phyloP scores from a whole-genome alignment of 2,113 vertebrate genomes.

The Onychostoma macrolepis region DNA sequence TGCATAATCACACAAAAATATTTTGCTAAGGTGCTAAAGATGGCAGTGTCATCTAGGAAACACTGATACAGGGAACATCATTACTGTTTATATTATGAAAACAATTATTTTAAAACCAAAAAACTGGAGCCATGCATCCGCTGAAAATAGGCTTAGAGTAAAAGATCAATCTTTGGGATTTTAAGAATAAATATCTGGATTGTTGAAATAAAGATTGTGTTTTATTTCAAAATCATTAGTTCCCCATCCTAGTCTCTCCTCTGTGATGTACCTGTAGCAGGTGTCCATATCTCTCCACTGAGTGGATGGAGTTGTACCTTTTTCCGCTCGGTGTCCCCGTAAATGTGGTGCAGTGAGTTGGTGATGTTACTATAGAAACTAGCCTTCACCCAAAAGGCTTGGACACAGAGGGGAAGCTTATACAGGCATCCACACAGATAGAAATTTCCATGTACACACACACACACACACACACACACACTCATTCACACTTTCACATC shows the following conservation, averaged over 20 bases:
- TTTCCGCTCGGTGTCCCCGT: slow-evolving; percentile 65
- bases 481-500: neutral
- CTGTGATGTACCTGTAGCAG: slow-evolving; percentile 57
- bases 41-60: neutral
- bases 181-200: neutral
- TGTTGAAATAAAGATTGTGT: neutral
- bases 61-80: neutral
- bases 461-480: neutral
- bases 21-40: neutral
- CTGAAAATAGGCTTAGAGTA: neutral
- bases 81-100: neutral
- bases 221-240: neutral
- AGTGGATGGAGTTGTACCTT: slow-evolving; percentile 63
- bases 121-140: neutral
- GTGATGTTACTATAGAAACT: slow-evolving; percentile 77
- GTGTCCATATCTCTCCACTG: slow-evolving; percentile 63
- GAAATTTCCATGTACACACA: neutral
- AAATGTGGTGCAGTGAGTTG: slow-evolving; percentile 69
- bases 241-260: slow-evolving; percentile 5
- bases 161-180: neutral
- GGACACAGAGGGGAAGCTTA: slow-evolving; percentile 39
- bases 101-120: neutral
- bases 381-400: slow-evolving; percentile 55
- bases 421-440: slow-evolving; percentile 15
- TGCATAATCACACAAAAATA: neutral